Percentiles rank a stretch among this genome's conserved stretches.
These are phyloP conservation scores for Embiotoca jacksoni DNA, from an alignment of 2,113 vertebrate species.

Conservation along the genomic window DNA sequence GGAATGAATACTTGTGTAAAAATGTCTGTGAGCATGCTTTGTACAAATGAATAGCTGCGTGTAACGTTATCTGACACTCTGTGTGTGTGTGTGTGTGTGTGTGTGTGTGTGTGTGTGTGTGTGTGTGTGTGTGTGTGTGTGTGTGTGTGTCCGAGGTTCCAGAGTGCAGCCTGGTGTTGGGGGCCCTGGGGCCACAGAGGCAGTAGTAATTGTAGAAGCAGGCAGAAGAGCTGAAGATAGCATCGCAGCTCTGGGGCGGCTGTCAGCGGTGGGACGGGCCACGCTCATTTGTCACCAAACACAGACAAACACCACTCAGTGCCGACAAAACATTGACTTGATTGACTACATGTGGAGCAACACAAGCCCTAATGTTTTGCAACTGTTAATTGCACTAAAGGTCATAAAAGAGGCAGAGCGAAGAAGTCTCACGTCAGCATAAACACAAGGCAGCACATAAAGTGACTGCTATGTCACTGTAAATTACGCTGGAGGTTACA, in stretches of 20 bases:
- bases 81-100: conserved; percentile 27
- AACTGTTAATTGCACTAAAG: conserved; percentile 75
- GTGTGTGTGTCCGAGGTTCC: conserved; percentile 46
- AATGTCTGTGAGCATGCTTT: conserved; percentile 23
- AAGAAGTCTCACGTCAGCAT: conserved; percentile 49
- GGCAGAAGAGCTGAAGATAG: conserved; percentile 78
- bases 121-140: conserved; percentile 1
- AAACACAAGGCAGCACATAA: conserved; percentile 29
- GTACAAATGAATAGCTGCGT: conserved; percentile 52
- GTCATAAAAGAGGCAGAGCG: conserved; percentile 66
- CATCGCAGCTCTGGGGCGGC: conserved; percentile 76
- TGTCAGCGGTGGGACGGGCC: conserved; percentile 80
- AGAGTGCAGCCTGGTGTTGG: conserved; percentile 52
- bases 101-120: conserved; percentile 11
- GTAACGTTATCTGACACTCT: conserved; percentile 43
- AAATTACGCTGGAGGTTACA: conserved; percentile 34
- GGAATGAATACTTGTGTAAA: conserved; percentile 38
- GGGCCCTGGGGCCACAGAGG: conserved; percentile 66
- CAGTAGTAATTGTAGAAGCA: conserved; percentile 79
- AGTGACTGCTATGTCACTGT: conserved; percentile 14
- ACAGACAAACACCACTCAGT: conserved; percentile 73
- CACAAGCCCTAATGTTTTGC: conserved; percentile 72
- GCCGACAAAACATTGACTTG: conserved; percentile 71
- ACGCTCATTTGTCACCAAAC: conserved; percentile 74
- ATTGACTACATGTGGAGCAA: conserved; percentile 78